phyloP scores from a whole-genome alignment of 2,113 vertebrate genomes.

The Guaruba guarouba region DNA sequence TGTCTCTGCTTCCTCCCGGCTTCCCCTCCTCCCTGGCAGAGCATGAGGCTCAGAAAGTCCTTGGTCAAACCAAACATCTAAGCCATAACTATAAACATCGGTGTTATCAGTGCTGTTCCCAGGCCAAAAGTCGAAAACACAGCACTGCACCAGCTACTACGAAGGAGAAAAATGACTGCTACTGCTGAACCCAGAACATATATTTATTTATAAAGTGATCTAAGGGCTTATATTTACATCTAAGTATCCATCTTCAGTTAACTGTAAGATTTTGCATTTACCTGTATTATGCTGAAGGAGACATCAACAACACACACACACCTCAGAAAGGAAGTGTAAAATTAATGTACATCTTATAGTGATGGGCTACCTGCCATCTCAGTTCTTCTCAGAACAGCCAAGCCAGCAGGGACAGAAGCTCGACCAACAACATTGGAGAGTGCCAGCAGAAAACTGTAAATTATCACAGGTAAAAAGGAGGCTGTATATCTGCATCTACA shows the following conservation, averaged over 20 bases:
- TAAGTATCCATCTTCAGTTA: not conserved
- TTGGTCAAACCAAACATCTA: too few species aligned
- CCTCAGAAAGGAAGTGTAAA: not conserved
- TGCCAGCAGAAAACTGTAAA: not conserved
- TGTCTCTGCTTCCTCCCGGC: too few species aligned
- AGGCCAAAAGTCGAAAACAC: too few species aligned
- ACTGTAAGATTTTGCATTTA: not conserved
- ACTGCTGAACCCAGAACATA: too few species aligned
- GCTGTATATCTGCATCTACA: not conserved
- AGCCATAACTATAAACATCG: too few species aligned
- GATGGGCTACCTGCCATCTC: not conserved
- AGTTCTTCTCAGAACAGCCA: not conserved
- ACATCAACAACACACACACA: not conserved
- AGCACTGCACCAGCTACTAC: too few species aligned
- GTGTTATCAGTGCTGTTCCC: too few species aligned
- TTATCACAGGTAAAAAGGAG: not conserved
- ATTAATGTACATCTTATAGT: not conserved
- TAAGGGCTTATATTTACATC: not conserved
- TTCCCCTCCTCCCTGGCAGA: too few species aligned
- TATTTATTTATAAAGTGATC: not conserved
- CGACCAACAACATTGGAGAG: not conserved
- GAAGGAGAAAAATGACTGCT: too few species aligned
- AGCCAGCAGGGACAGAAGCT: not conserved
- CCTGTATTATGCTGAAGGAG: not conserved
- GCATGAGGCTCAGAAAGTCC: too few species aligned